Evolutionary conservation across 2,113 vertebrate genomes (phyloP).

Genomic region (Calidris pugnax): DNA sequence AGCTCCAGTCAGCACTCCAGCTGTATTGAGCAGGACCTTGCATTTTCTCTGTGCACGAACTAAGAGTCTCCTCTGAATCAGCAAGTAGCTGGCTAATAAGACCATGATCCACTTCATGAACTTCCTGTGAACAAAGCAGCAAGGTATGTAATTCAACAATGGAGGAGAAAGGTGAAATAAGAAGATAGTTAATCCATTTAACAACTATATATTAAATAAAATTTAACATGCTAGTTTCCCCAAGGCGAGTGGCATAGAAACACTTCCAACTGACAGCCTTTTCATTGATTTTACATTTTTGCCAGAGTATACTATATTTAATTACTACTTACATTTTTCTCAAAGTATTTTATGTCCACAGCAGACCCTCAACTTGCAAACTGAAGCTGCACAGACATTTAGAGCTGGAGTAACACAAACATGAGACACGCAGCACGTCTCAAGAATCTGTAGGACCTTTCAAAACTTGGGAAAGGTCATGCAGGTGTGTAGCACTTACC

Average conservation of each 20-base stretch:
- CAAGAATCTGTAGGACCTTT: background rate
- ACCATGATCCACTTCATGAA: slow-evolving; percentile 66
- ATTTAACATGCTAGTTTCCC: background rate
- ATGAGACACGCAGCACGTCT: rapidly evolving
- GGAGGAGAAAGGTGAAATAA: slow-evolving; percentile 2
- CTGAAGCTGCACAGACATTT: background rate
- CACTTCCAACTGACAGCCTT: background rate
- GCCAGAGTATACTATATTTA: background rate
- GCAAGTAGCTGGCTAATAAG: slow-evolving; percentile 50
- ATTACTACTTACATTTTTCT: background rate
- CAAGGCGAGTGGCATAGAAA: background rate
- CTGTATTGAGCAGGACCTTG: slow-evolving; percentile 62
- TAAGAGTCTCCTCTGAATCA: slow-evolving; percentile 63
- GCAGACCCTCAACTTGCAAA: background rate
- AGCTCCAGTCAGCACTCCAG: slow-evolving; percentile 79
- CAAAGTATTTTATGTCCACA: background rate
- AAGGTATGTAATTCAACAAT: background rate
- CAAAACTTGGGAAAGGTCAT: background rate
- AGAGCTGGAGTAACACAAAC: background rate
- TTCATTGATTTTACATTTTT: background rate
- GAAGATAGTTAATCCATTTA: background rate
- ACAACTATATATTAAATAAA: background rate
- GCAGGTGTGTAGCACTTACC: background rate
- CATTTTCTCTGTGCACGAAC: slow-evolving; percentile 62
- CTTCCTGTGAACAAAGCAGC: slow-evolving; percentile 63